These are phyloP conservation scores for Dolichomitus sp. DNA, from an alignment of 2,888 invertebrate species.

Conservation along the genomic window DNA sequence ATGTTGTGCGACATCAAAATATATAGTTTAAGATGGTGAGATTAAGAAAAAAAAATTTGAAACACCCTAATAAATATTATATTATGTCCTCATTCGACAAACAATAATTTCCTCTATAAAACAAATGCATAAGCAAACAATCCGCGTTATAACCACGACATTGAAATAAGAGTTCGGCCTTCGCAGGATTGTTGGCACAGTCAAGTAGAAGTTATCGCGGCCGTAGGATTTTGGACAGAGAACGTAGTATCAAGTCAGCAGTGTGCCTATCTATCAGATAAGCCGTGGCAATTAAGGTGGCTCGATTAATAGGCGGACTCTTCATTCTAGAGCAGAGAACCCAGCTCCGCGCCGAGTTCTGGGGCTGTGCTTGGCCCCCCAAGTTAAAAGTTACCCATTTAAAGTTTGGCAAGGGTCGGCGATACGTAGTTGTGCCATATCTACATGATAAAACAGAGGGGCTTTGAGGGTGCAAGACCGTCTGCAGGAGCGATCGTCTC, in stretches of 20 bases:
- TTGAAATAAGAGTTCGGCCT: background rate
- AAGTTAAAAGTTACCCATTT: constrained; percentile 75
- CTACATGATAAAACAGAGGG: background rate
- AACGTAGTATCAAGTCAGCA: background rate
- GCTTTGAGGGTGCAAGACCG: constrained; percentile 28
- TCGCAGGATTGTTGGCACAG: constrained; percentile 40
- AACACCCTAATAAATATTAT: background rate
- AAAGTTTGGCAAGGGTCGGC: constrained; percentile 71
- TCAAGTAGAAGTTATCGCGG: constrained; percentile 56
- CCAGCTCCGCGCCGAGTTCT: constrained; percentile 12
- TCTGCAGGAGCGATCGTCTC: constrained; percentile 23
- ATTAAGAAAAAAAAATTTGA: no score
- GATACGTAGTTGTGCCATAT: background rate
- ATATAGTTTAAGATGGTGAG: no score
- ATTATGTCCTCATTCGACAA: background rate
- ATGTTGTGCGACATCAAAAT: no score
- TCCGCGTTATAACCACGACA: background rate
- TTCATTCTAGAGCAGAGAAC: constrained; percentile 50
- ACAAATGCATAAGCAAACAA: background rate
- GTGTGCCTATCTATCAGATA: constrained; percentile 67
- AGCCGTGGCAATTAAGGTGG: constrained; percentile 67
- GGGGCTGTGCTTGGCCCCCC: constrained; percentile 33
- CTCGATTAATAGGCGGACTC: constrained; percentile 65
- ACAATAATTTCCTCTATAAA: background rate
- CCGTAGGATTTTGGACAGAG: constrained; percentile 27